Evolutionary conservation across 2,113 vertebrate species (phyloP).

Genomic region (Mobula birostris): DNA sequence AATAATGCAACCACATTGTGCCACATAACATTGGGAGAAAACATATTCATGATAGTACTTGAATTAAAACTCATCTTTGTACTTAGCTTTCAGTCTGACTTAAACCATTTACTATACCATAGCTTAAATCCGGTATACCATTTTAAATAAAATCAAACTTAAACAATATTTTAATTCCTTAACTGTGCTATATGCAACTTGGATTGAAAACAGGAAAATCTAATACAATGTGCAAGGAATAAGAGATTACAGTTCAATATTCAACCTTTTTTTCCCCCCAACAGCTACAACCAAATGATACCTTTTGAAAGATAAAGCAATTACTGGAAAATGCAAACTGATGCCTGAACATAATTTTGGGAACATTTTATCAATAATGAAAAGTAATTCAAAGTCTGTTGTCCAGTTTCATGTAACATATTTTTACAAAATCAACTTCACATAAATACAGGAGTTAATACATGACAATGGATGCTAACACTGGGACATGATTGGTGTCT

Average conservation of each 20-base stretch:
- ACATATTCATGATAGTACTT: neutral
- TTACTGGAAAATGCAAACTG: neutral
- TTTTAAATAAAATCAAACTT: neutral
- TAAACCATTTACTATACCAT: neutral
- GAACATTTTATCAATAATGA: neutral
- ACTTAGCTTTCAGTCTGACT: neutral
- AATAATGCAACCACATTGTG: neutral
- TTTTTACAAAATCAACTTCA: constrained; percentile 15
- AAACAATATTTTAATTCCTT: neutral
- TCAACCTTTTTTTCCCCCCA: neutral
- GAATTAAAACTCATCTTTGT: neutral
- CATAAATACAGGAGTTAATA: neutral
- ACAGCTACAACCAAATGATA: neutral
- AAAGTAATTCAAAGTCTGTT: neutral
- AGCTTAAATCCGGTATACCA: neutral
- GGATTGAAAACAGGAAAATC: neutral
- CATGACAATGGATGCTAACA: neutral
- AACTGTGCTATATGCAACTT: too few species aligned
- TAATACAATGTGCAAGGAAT: neutral
- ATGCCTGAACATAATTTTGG: neutral
- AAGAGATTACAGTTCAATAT: neutral
- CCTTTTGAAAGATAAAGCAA: neutral
- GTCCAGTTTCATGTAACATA: neutral
- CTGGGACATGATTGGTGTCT: neutral
- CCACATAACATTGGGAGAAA: neutral